phyloP scores from a whole-genome alignment of 2,797 vertebrate species.

The Sebastes steindachneri region DNA sequence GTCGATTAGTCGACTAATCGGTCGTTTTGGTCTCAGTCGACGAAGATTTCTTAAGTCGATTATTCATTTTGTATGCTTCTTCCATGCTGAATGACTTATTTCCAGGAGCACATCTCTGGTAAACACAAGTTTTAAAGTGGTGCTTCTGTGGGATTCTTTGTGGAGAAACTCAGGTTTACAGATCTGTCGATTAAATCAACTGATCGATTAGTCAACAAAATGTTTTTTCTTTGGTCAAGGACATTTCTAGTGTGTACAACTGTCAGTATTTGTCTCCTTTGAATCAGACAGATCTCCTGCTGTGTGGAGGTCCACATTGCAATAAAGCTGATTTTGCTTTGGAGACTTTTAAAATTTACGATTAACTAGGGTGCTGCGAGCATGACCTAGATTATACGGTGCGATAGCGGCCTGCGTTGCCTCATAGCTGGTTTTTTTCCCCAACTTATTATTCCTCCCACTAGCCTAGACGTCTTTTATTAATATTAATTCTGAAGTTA shows the following conservation, averaged over 20 bases:
- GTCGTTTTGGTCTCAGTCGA: too few species aligned
- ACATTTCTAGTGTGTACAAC: too few species aligned
- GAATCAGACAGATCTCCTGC: conserved; percentile 6
- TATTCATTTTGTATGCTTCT: fast-evolving
- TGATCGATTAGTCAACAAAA: too few species aligned
- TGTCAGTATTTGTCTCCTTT: neutral
- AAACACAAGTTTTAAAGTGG: too few species aligned
- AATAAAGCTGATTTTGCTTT: conserved; percentile 18
- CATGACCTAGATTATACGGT: conserved; percentile 37
- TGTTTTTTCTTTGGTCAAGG: too few species aligned
- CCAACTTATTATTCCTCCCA: conserved; percentile 26
- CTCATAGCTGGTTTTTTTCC: neutral
- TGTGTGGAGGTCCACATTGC: neutral
- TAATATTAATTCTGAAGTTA: conserved; percentile 35
- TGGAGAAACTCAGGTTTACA: too few species aligned
- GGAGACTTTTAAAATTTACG: conserved; percentile 17
- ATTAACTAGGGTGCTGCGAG: neutral
- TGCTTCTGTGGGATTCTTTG: too few species aligned
- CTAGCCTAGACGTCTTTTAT: conserved; percentile 13
- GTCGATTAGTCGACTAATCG: too few species aligned
- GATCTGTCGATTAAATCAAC: too few species aligned
- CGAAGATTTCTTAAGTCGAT: too few species aligned
- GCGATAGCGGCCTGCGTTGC: neutral
- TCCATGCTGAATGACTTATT: too few species aligned
- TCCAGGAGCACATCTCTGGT: too few species aligned